A percentile compares a stretch with the other conserved stretches of the same genome.
Evolutionary conservation across 2,113 vertebrate genomes (phyloP).

Genomic region (Nymphicus hollandicus): DNA sequence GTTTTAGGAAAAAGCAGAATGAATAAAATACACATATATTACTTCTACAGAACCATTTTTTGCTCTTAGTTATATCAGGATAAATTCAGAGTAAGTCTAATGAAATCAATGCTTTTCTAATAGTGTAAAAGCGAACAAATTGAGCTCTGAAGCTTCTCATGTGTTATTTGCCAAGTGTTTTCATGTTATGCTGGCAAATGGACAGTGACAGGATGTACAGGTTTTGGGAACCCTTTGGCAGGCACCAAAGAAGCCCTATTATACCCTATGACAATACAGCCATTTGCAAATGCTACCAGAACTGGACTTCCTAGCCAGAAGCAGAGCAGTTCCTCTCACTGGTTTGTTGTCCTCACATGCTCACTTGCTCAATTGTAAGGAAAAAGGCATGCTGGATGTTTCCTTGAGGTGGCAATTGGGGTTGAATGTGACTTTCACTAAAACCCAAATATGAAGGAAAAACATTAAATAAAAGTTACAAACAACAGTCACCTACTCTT

Average conservation of each 20-base stretch:
- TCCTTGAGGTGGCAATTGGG: background rate
- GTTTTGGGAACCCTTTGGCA: constrained; percentile 34
- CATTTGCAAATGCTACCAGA: background rate
- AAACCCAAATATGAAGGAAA: background rate
- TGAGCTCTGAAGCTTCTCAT: background rate
- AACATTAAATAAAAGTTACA: background rate
- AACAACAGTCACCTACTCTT: fast-evolving
- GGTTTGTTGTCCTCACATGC: background rate
- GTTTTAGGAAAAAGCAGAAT: background rate
- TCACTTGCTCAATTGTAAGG: background rate
- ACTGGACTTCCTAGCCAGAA: background rate
- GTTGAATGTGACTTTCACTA: background rate
- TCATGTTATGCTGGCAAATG: constrained; percentile 12
- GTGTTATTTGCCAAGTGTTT: constrained; percentile 46
- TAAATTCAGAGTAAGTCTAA: constrained; percentile 9
- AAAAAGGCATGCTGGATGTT: background rate
- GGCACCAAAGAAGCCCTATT: background rate
- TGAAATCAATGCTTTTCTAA: background rate
- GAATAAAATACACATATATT: background rate
- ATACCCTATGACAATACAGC: background rate
- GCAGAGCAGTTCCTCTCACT: background rate
- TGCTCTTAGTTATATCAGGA: background rate
- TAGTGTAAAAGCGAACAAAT: background rate
- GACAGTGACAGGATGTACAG: constrained; percentile 31
- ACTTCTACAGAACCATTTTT: background rate